Evolutionary conservation across 2,113 vertebrate species (phyloP).

Genomic region (Petroica traversi): DNA sequence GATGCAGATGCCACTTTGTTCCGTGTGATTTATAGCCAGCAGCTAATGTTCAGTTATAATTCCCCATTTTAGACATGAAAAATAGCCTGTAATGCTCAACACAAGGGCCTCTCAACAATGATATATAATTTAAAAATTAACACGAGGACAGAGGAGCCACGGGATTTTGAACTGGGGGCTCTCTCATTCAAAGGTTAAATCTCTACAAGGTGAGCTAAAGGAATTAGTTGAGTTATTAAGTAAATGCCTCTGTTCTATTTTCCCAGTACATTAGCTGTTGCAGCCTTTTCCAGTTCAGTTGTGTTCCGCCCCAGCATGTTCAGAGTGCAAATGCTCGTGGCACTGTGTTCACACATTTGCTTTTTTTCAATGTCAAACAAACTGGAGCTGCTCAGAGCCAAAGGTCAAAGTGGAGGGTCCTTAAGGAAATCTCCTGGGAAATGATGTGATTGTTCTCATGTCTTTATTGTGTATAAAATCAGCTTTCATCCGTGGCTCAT

Average conservation of each 20-base stretch:
- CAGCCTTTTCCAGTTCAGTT: conserved; percentile 52
- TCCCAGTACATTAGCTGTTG: conserved; percentile 34
- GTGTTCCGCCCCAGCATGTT: conserved; percentile 41
- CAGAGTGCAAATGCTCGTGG: conserved; percentile 60
- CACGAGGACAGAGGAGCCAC: conserved; percentile 66
- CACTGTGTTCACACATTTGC: conserved; percentile 29
- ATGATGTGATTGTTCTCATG: conserved; percentile 25
- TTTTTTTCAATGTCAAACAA: conserved; percentile 29
- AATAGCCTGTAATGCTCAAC: conserved; percentile 63
- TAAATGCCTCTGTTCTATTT: conserved; percentile 45
- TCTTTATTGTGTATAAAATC: conserved; percentile 37
- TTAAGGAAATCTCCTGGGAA: conserved; percentile 1
- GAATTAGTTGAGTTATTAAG: conserved; percentile 65
- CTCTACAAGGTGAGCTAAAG: conserved; percentile 70
- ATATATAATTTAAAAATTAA: conserved; percentile 81
- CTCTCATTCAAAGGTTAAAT: conserved; percentile 66
- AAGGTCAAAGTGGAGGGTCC: conserved; percentile 13
- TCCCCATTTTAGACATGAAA: conserved; percentile 70
- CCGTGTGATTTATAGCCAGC: conserved; percentile 31
- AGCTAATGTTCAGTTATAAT: conserved; percentile 67
- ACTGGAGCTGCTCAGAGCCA: conserved; percentile 3
- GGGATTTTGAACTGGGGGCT: conserved; percentile 69
- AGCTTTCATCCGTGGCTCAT: background rate
- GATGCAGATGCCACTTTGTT: conserved; percentile 35
- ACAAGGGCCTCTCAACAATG: conserved; percentile 66